Evolutionary conservation across 2,113 vertebrate species (phyloP), one percentile per base, ranked within the genome.

Genomic region (Myxocyprinus asiaticus): DNA sequence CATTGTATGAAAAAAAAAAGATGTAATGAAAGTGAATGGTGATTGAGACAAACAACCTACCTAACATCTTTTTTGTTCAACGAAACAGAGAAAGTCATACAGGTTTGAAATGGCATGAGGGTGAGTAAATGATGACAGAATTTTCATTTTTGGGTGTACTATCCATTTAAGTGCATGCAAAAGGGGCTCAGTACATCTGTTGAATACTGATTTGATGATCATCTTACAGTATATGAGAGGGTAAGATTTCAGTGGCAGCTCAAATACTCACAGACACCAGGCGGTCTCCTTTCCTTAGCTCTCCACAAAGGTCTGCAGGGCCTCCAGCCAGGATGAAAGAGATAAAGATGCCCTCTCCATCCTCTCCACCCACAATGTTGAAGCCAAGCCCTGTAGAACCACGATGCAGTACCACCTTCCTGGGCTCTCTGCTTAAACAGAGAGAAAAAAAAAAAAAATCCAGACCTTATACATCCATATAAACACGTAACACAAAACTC

Each of bases 241-340:
- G 22, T 33, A 2, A 12, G 14, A 2, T 56, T 56, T 56, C 53
- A 6, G 4, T 4, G 53, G 10, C 11, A 0, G 5, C 12, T n/a
- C 12, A n/a, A 43, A 65, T 55, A 55, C 91, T 11, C 94, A 99
- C 98, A 79, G 97, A 98, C 64, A 98, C 94, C 0, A 99, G 97
- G 1, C 96, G 88, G 89, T 99, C 98, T 90, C 98, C 98, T 91
- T 97, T 98, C 87, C 94, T 93, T 85, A 99, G 95, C 83, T 99
- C 98, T 77, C 98, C 97, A 14, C 96, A 96, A 51, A 99, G 93
- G 86, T 99, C 98, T 12, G 97, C 98, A 45, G 98, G 97, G 8
- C 98, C 98, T 79, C 98, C 98, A 0, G 98, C 97, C 69, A 99
- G 95, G 86, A 99, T 99, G 92, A 99, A 99, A 82, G 98, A 99